Evolutionary conservation across 2,888 invertebrate genomes (phyloP).

Genomic region (Drosophila nigritarsus): DNA sequence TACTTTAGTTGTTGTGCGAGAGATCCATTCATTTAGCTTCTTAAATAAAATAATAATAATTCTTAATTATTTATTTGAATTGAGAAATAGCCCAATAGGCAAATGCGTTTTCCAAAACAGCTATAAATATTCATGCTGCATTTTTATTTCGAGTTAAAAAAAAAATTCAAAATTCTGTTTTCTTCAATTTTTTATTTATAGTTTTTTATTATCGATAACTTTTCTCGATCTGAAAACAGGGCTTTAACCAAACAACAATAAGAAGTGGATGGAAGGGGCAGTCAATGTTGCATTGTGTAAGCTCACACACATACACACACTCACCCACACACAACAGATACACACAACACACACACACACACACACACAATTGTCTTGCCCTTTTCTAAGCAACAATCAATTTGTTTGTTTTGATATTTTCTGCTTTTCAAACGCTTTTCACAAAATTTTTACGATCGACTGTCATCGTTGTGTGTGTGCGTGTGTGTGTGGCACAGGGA

Average conservation of each 20-base stretch:
- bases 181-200: not conserved
- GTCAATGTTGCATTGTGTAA: slow-evolving; percentile 14
- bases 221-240: not conserved
- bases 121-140: too few relatives aligned
- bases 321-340: not conserved
- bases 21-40: too few relatives aligned
- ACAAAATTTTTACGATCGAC: slow-evolving; percentile 60
- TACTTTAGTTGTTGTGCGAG: too few relatives aligned
- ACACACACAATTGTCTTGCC: slow-evolving; percentile 22
- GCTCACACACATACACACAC: slow-evolving; percentile 10
- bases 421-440: slow-evolving; percentile 42
- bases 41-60: too few relatives aligned
- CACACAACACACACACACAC: slow-evolving; percentile 1
- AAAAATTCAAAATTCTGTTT: not conserved
- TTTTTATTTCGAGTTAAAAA: too few relatives aligned
- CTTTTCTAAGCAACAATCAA: slow-evolving; percentile 57
- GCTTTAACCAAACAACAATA: not conserved
- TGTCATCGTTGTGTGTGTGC: slow-evolving; percentile 49
- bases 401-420: slow-evolving; percentile 48
- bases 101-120: too few relatives aligned
- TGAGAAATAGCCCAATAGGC: too few relatives aligned
- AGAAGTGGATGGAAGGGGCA: not conserved
- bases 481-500: slow-evolving; percentile 29
- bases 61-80: too few relatives aligned
- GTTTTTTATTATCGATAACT: not conserved